Conservation (phyloP, 2,113 vertebrate species). For the Crocuta crocuta region DNA sequence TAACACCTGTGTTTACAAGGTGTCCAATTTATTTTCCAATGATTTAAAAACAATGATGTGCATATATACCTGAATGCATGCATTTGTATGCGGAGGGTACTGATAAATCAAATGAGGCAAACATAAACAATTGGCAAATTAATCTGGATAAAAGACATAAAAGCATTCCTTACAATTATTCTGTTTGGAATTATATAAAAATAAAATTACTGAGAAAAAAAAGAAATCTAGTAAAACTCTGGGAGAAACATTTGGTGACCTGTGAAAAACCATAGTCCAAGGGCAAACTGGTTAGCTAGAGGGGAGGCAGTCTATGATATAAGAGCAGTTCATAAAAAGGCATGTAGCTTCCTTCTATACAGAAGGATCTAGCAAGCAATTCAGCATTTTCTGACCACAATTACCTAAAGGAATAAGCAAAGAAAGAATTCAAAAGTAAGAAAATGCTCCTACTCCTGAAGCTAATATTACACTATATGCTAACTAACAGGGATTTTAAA, state of each 20-base stretch:
- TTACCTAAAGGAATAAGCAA: background rate
- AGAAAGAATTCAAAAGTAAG: background rate
- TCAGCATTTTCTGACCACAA: constrained; percentile 38
- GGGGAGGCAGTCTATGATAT: background rate
- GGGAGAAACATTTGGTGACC: background rate
- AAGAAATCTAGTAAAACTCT: background rate
- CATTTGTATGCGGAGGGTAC: background rate
- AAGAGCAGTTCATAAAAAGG: background rate
- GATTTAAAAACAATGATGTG: background rate
- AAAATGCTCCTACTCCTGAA: background rate
- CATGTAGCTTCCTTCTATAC: background rate
- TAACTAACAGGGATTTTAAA: background rate
- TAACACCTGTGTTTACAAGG: background rate
- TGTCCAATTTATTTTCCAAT: background rate
- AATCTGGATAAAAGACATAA: background rate
- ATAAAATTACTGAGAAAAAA: background rate
- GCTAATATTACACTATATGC: background rate
- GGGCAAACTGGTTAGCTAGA: background rate
- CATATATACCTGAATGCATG: background rate
- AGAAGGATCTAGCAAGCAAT: background rate
- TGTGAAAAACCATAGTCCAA: background rate
- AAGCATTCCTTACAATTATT: background rate
- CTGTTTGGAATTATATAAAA: background rate
- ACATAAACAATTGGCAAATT: constrained; percentile 5
- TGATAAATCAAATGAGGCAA: constrained; percentile 13